A percentile compares a stretch with the other conserved stretches of the same genome.
These are phyloP conservation scores for Frankliniella intonsa DNA, from an alignment of 2,888 invertebrate genomes.

Conservation along the genomic window DNA sequence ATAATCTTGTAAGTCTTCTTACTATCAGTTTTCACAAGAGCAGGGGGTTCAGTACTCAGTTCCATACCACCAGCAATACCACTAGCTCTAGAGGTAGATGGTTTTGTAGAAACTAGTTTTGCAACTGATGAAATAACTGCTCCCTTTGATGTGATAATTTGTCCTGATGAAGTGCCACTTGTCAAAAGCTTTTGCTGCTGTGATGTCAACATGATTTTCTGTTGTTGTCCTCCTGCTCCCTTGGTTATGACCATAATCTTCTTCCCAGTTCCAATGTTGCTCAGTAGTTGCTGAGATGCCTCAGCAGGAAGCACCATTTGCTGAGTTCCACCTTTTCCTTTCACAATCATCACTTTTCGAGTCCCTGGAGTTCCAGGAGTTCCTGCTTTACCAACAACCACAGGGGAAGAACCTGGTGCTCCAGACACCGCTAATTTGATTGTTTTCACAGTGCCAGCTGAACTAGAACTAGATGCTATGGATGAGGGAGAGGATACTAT, in stretches of 20 bases:
- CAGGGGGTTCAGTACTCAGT: neutral
- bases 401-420: neutral
- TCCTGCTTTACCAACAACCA: neutral
- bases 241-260: constrained; percentile 63
- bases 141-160: constrained; percentile 32
- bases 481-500: neutral
- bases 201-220: constrained; percentile 56
- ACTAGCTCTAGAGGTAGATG: neutral
- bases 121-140: constrained; percentile 32
- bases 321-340: constrained; percentile 37
- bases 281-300: neutral
- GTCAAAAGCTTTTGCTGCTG: constrained; percentile 56
- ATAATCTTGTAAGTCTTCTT: constrained; percentile 6
- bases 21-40: neutral
- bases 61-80: neutral
- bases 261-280: constrained; percentile 44
- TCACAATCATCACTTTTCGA: constrained; percentile 46
- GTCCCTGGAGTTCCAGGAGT: constrained; percentile 37
- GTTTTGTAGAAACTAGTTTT: neutral
- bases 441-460: neutral
- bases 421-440: constrained; percentile 11
- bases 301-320: neutral
- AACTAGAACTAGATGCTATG: neutral
- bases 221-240: constrained; percentile 55
- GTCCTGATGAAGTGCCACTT: constrained; percentile 30